phyloP scores from a whole-genome alignment of 2,113 vertebrate species.

The Caranx ignobilis region DNA sequence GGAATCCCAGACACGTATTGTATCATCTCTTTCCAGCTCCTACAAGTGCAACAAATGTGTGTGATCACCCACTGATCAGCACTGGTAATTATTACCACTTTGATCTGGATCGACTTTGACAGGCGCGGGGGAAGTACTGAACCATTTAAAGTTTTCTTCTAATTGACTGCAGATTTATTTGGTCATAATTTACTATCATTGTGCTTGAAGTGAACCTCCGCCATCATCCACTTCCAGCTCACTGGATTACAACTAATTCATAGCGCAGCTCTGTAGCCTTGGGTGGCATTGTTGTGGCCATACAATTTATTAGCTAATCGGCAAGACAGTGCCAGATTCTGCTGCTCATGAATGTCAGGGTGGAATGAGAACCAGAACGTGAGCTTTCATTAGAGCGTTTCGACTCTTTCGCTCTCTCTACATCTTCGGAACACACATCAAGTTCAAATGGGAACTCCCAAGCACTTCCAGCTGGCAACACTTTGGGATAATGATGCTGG shows the following conservation, averaged over 20 bases:
- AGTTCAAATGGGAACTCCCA: conserved; percentile 84
- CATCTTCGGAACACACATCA: conserved; percentile 80
- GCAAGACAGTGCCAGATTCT: conserved; percentile 72
- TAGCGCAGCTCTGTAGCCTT: conserved; percentile 53
- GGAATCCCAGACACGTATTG: background rate
- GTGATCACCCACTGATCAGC: conserved; percentile 13
- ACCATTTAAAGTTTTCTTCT: conserved; percentile 43
- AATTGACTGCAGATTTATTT: conserved; percentile 53
- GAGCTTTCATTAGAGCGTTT: conserved; percentile 69
- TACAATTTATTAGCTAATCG: conserved; percentile 73
- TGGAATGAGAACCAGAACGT: conserved; percentile 72
- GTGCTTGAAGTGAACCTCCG: conserved; percentile 34
- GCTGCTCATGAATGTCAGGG: conserved; percentile 72
- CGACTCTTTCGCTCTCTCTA: conserved; percentile 57
- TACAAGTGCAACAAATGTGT: conserved; percentile 2
- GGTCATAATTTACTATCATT: conserved; percentile 48
- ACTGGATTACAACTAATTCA: conserved; percentile 57
- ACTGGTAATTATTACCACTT: conserved; percentile 24
- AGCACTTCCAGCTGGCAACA: conserved; percentile 83
- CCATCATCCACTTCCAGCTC: conserved; percentile 59
- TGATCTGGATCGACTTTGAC: conserved; percentile 39
- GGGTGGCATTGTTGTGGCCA: conserved; percentile 71
- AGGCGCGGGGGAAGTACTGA: conserved; percentile 26
- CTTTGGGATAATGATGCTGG: conserved; percentile 83
- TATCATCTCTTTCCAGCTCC: background rate